These are phyloP conservation scores for Halcyon smyrnensis DNA, from an alignment of 2,797 vertebrate genomes.

Conservation along the genomic window DNA sequence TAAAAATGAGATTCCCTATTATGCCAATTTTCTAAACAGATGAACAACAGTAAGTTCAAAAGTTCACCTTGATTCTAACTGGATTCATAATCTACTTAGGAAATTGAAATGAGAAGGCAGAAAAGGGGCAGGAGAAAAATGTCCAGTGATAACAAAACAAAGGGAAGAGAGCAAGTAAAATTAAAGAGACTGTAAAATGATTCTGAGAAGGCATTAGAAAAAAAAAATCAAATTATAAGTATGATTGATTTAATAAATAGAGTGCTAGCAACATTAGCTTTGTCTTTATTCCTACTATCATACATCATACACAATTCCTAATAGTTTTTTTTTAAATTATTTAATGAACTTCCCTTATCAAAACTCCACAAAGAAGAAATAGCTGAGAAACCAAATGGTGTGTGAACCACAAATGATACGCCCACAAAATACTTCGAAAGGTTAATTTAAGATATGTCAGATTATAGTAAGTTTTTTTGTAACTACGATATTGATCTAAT, in stretches of 20 bases:
- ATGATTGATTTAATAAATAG: background rate
- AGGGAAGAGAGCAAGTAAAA: conserved; percentile 5
- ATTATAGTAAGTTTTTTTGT: background rate
- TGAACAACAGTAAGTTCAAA: conserved; percentile 28
- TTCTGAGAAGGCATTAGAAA: background rate
- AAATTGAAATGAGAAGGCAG: conserved; percentile 34
- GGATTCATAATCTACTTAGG: conserved; percentile 24
- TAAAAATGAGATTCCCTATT: conserved; percentile 25
- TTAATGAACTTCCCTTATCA: conserved; percentile 8
- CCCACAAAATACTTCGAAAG: conserved; percentile 3
- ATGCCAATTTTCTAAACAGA: conserved; percentile 25
- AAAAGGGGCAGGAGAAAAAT: background rate
- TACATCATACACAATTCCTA: background rate
- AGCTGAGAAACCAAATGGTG: background rate
- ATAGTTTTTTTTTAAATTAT: background rate
- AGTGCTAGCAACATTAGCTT: background rate
- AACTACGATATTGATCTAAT: background rate
- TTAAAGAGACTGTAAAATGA: conserved; percentile 11
- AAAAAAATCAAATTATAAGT: conserved; percentile 5
- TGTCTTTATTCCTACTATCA: background rate
- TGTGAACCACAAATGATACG: background rate
- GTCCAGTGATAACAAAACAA: background rate
- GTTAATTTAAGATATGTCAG: conserved; percentile 6
- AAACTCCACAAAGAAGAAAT: conserved; percentile 25
- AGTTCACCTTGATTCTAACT: conserved; percentile 26